Evolutionary conservation across 2,113 vertebrate species (phyloP).

Genomic region (Alces alces): DNA sequence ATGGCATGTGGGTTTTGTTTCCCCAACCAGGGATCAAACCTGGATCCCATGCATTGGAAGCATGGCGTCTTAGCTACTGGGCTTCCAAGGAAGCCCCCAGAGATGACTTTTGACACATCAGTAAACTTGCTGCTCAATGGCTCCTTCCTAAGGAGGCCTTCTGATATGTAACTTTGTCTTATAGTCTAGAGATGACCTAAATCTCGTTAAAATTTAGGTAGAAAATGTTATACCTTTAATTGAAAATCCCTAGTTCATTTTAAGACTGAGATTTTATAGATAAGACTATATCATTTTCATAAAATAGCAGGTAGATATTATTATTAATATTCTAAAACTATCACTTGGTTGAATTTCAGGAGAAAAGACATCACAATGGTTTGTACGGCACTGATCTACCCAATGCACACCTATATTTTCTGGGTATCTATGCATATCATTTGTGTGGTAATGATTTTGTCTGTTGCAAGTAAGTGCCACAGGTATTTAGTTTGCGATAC

Average conservation of each 20-base stretch:
- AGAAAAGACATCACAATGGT: not conserved
- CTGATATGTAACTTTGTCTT: not conserved
- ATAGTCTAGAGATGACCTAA: not conserved
- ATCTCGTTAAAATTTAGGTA: constrained; percentile 14
- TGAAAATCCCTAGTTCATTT: constrained; percentile 19
- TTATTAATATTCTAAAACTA: not conserved
- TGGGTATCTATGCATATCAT: not conserved
- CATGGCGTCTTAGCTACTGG: not conserved
- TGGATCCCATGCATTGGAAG: not conserved
- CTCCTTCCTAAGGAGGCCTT: not conserved
- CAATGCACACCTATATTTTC: not conserved
- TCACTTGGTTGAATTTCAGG: not conserved
- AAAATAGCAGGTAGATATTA: not conserved
- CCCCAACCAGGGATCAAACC: not conserved
- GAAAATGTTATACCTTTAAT: constrained; percentile 19
- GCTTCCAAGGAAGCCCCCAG: not conserved
- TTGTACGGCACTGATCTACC: not conserved
- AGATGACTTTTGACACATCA: not conserved
- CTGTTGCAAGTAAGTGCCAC: constrained; percentile 24
- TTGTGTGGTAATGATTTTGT: not conserved
- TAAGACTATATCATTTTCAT: not conserved
- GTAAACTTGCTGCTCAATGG: not conserved
- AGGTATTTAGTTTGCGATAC: constrained; percentile 64
- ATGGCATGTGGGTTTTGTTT: not conserved
- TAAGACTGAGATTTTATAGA: not conserved